Evolutionary conservation across 2,797 vertebrate genomes (phyloP).

Genomic region (Trachurus trachurus): DNA sequence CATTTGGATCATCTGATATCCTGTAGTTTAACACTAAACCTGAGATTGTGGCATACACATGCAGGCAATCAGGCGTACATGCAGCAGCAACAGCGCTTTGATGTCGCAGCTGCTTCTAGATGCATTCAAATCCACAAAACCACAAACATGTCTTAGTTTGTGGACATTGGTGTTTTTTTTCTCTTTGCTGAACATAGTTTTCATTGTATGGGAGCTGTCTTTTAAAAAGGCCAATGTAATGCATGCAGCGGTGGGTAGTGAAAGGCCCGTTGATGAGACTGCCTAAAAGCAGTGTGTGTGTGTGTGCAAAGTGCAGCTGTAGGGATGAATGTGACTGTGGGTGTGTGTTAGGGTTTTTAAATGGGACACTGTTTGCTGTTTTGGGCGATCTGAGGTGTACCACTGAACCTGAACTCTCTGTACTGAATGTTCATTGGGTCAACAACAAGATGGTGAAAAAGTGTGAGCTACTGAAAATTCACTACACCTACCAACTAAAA

Average conservation of each 20-base stretch:
- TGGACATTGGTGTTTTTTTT: not conserved
- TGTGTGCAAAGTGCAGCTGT: not conserved
- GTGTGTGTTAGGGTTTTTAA: slow-evolving; percentile 6
- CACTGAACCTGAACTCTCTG: slow-evolving; percentile 5
- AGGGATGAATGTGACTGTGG: slow-evolving; percentile 14
- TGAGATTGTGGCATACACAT: not conserved
- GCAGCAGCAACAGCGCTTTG: not conserved
- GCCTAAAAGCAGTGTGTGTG: slow-evolving; percentile 18
- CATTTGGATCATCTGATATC: slow-evolving; percentile 13
- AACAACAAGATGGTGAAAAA: not conserved
- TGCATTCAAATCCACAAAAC: slow-evolving; percentile 22
- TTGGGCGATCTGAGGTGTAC: not conserved
- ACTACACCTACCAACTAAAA: not conserved
- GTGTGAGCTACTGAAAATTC: not conserved
- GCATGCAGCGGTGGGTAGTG: slow-evolving; percentile 10
- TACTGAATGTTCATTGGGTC: not conserved
- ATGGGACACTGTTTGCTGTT: slow-evolving; percentile 4
- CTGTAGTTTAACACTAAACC: slow-evolving; percentile 2
- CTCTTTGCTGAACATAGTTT: slow-evolving; percentile 21
- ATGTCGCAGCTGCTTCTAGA: slow-evolving; percentile 6
- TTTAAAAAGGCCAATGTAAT: slow-evolving; percentile 31
- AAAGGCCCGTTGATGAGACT: slow-evolving; percentile 41
- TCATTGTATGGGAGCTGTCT: slow-evolving; percentile 17
- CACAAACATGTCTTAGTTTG: not conserved
- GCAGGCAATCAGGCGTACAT: not conserved